Base-by-base conservation (phyloP, 2,888 invertebrate genomes). In the Euproctis similis region DNA sequence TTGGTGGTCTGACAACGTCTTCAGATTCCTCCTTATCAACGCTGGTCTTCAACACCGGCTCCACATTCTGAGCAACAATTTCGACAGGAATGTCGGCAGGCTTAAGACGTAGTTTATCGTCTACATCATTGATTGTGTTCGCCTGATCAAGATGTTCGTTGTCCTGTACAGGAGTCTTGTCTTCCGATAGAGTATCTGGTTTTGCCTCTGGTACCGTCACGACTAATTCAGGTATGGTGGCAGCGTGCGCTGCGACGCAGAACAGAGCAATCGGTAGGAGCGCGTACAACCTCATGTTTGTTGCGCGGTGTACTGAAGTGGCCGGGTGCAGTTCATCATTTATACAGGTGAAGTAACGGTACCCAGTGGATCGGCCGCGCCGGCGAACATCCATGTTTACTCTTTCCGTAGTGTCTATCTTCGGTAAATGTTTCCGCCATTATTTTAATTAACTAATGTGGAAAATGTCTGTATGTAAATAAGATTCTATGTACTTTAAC, bases 331-430 rank as follows among this genome's bases (percentile, higher is more conserved):
- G 47, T 31, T 45, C 46, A 34, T 42, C 67, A 60, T 82, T 75
- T 82, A 82, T 82, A 82, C 64, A 52, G 39, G 37, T 39, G 41
- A 52, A 36, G 45, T 82, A 82, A 82, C 82, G 82, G 82, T 81
- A 59, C 49, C 45, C 40, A 39, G 33, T 45, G 26, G 60, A 52
- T 44, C 43, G 37, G 34, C 42, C 50, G 43, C 42, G 42, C 31
- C 53, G 44, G 6, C 3, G 2, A 48, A 46, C 54, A 37, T 44
- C 45, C 46, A 41, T 72, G 65, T 68, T 71, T 67, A 67, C 60
- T 54, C 56, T 65, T 53, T 60, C 59, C 56, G 57, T 40, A 39
- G 29, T 44, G 35, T 35, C 39, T 41, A 40, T 47, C 40, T 37
- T 47, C 65, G 68, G 63, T 73, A 68, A 73, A 69, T 68, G 61